Percentiles rank a stretch among this genome's conserved stretches.
Conservation (phyloP, 2,113 vertebrate species). For the Dunckerocampus dactyliophorus region DNA sequence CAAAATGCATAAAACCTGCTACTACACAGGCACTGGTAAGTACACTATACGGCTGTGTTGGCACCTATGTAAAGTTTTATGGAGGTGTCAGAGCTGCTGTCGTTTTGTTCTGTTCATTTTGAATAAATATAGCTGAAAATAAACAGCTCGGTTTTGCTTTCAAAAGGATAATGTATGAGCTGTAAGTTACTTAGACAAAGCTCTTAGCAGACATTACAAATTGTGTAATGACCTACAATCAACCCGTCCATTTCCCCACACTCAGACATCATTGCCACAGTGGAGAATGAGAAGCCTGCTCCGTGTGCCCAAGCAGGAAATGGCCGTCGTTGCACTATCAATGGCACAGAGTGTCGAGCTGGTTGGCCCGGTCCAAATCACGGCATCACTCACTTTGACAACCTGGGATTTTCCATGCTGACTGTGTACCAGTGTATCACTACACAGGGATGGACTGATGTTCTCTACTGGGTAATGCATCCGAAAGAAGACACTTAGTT, state of each 20-base stretch:
- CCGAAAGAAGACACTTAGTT: background rate
- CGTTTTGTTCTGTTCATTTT: background rate
- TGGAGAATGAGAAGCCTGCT: constrained; percentile 79
- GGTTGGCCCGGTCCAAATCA: constrained; percentile 91
- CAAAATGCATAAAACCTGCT: constrained; percentile 98
- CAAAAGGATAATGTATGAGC: background rate
- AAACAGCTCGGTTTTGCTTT: background rate
- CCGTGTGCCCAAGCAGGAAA: constrained; percentile 88
- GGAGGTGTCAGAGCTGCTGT: background rate
- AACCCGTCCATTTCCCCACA: background rate
- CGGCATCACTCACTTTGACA: constrained; percentile 97
- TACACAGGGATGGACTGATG: constrained; percentile 94
- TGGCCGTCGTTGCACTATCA: constrained; percentile 84
- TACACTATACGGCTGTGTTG: no score
- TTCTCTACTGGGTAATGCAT: constrained; percentile 89
- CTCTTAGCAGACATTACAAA: background rate
- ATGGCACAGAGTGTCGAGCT: constrained; percentile 83
- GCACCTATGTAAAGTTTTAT: no score
- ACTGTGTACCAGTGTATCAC: constrained; percentile 97
- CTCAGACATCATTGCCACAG: constrained; percentile 81
- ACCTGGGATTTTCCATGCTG: constrained; percentile 95
- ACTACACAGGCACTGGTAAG: constrained; percentile 81
- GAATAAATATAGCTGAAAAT: background rate
- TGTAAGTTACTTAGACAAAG: background rate
- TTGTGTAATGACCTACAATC: no score